Base-by-base conservation (phyloP, 2,888 invertebrate species). In the Disparrhopalites patrizii region DNA sequence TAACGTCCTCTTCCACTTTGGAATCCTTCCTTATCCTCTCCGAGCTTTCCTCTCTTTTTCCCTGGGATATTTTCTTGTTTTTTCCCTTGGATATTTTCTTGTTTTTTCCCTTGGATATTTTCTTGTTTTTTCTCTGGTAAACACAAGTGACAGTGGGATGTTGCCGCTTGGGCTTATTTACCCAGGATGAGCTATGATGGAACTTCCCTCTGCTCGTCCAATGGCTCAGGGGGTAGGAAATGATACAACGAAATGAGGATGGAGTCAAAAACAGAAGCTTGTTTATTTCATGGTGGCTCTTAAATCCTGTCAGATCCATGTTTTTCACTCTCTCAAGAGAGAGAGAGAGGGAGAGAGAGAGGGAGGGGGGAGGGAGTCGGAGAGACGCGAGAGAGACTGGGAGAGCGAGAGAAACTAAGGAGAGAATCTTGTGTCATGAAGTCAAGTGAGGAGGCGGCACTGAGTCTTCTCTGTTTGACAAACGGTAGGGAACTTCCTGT, bases 401-500 rank as follows among this genome's bases (percentile, higher is more conserved):
- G n/a, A 43, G 3, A 43, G 18, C n/a, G 20, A 43, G 43, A 43
- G 36, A 36, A 36, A 36, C 36, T 36, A 13, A 10, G 13, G 36
- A 36, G 36, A 10, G 36, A 10, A 13, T 50, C 57, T 40, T n/a
- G 43, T 57, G 57, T 43, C 57, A 27, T 57, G 36, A 38, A 57
- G 57, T 57, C 57, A 57, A 57, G 57, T 31, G 20, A 54, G 28
- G 36, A 27, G n/a, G 57, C 57, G 57, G 57, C 40, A 57, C 40
- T 43, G 30, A 57, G 57, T 40, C n/a, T n/a, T n/a, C n/a, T n/a
- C n/a, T 57, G 28, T 40, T 57, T 57, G 8, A 56, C 18, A 40
- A 57, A 28, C 57, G 25, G 43, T 57, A 40, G 57, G 57, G 40
- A 57, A 57, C 57, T 57, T 57, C 57, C 57, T 57, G 57, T 27